Conservation (phyloP, 2,888 invertebrate genomes). For the Drosophila hamatofila region DNA sequence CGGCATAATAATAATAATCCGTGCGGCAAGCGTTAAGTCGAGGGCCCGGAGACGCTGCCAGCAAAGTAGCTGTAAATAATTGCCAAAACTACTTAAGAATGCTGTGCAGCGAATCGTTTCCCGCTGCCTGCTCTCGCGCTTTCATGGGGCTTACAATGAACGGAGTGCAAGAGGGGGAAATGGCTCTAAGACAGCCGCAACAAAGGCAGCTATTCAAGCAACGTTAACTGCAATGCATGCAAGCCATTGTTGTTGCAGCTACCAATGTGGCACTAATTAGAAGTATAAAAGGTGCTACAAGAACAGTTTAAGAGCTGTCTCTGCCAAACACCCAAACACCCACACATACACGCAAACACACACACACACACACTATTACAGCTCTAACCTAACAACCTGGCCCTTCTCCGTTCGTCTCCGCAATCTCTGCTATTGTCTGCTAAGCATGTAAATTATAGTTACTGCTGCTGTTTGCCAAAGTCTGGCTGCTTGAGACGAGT, state of each 20-base stretch:
- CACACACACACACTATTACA: not conserved
- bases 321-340: not conserved
- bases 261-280: constrained; percentile 78
- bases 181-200: constrained; percentile 57
- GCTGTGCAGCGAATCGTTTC: constrained; percentile 70
- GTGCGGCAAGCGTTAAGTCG: constrained; percentile 71
- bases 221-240: constrained; percentile 65
- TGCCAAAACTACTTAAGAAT: constrained; percentile 82
- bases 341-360: not conserved
- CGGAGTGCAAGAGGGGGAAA: not conserved
- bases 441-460: constrained; percentile 71
- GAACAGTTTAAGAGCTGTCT: constrained; percentile 61
- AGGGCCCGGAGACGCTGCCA: constrained; percentile 19
- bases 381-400: not conserved
- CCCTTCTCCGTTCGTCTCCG: not conserved
- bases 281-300: constrained; percentile 79
- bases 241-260: constrained; percentile 48
- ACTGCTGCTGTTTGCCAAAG: constrained; percentile 33
- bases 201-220: constrained; percentile 59
- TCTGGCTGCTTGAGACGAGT: constrained; percentile 58
- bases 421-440: constrained; percentile 59
- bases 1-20: constrained; percentile 79
- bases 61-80: constrained; percentile 80
- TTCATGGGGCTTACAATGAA: not conserved
- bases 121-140: constrained; percentile 15